Evolutionary conservation across 2,113 vertebrate genomes (phyloP), one percentile per base, ranked within the genome.

Genomic region (Malurus melanocephalus): DNA sequence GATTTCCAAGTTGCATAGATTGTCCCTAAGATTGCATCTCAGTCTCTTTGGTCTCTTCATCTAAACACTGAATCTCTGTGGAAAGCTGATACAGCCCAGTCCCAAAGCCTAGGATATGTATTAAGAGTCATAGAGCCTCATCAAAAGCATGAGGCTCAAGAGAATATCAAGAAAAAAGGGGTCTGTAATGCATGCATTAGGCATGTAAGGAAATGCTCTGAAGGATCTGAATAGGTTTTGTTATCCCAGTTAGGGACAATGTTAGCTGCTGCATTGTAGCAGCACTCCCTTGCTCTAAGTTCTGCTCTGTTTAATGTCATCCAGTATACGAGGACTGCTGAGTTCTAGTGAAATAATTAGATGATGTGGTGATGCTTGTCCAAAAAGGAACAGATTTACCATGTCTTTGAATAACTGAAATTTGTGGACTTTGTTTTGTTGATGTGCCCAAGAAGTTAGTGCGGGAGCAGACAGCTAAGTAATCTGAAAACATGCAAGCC

Each of bases 301-400:
- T 84, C 57, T 78, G 27, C 17, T 62, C 48, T 32, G n/a, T 60
- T 87, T 74, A 40, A 59, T 40, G n/a, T 45, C 40, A 56, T 27
- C 51, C n/a, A n/a, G 35, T 72, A 60, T 17, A 46, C 0, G 0
- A 75, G 19, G 49, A 42, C 46, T 35, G 30, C 5, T 18, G 30
- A 64, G 57, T 72, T 66, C 35, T 64, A 48, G n/a, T 10, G 24
- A 68, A 85, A 72, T 30, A 40, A 56, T 27, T 43, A 49, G 78
- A 55, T 6, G 48, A 40, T 4, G 40, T 4, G 16, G 9, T 35
- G 13, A 18, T 26, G 0, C 9, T 79, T 72, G 17, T 17, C 38
- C 51, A 60, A 59, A 61, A 74, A 26, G 11, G 38, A 88, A 32
- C 4, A 46, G 18, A 21, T 67, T 71, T 55, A 73, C n/a, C 56